phyloP scores from a whole-genome alignment of 2,797 vertebrate genomes.

The Dryobates pubescens region DNA sequence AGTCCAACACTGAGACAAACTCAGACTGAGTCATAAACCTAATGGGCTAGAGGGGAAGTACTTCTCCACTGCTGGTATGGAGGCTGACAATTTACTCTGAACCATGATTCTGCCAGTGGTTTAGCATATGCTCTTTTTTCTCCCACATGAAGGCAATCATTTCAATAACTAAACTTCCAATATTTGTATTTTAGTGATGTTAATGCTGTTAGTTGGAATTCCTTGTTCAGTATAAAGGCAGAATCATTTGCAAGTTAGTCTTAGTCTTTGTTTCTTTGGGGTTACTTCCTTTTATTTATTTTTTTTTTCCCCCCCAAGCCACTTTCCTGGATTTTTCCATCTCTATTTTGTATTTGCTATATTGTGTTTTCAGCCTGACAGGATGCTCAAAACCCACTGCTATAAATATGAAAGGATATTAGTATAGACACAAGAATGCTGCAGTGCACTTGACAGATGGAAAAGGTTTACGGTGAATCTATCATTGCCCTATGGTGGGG shows the following conservation, averaged over 20 bases:
- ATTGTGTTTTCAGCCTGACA: neutral
- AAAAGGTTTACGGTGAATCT: slow-evolving; percentile 43
- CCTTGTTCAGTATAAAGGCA: neutral
- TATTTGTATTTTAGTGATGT: neutral
- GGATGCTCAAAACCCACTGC: neutral
- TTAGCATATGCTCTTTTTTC: neutral
- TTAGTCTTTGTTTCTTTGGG: neutral
- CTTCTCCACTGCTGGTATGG: neutral
- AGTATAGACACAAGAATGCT: neutral
- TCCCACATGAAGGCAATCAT: neutral
- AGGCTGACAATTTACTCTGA: neutral
- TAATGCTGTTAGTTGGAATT: neutral
- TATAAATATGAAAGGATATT: slow-evolving; percentile 2
- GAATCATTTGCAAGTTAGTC: neutral
- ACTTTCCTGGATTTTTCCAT: neutral
- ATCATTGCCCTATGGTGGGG: slow-evolving; percentile 35
- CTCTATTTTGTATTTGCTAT: neutral
- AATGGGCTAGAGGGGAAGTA: neutral
- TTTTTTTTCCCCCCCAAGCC: neutral
- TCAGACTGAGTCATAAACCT: neutral
- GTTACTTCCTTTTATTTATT: neutral
- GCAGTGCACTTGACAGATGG: slow-evolving; percentile 21
- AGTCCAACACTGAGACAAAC: neutral
- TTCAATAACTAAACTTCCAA: neutral
- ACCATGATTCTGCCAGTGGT: neutral